These are phyloP conservation scores for Rhynchomys soricoides DNA, from an alignment of 2,113 vertebrate species.

Conservation along the genomic window DNA sequence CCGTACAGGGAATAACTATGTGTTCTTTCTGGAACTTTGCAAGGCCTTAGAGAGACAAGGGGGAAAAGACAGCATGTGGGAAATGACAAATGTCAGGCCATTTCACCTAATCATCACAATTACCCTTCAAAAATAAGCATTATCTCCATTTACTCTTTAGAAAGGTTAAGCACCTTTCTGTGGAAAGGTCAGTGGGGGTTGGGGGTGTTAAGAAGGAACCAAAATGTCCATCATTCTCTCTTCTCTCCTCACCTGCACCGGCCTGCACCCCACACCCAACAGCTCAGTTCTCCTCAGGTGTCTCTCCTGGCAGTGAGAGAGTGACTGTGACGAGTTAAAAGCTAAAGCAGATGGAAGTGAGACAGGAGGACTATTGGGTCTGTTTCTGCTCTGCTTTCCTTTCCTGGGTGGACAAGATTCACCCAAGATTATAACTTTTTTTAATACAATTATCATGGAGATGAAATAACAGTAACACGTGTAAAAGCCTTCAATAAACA, in stretches of 20 bases:
- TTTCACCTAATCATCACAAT: neutral
- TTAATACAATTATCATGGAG: neutral
- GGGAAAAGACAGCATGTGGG: fast-evolving
- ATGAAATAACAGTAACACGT: neutral
- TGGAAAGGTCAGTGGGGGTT: neutral
- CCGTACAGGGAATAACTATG: neutral
- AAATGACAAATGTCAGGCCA: neutral
- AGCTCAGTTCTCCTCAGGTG: neutral
- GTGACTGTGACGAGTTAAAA: neutral
- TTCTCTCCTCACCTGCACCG: neutral
- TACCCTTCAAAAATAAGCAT: neutral
- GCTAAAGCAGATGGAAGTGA: neutral
- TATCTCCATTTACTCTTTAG: neutral
- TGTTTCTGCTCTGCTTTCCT: neutral
- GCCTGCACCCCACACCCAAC: neutral
- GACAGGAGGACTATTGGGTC: neutral
- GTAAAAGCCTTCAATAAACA: constrained; percentile 5
- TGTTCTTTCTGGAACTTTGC: neutral
- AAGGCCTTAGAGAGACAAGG: neutral
- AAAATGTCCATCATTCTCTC: neutral
- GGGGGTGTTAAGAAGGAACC: neutral
- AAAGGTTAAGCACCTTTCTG: neutral
- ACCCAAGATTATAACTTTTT: neutral
- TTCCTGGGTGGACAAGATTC: neutral
- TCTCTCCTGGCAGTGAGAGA: neutral